Conservation (phyloP, 2,888 invertebrate species). For the Acrobasis repandana region DNA sequence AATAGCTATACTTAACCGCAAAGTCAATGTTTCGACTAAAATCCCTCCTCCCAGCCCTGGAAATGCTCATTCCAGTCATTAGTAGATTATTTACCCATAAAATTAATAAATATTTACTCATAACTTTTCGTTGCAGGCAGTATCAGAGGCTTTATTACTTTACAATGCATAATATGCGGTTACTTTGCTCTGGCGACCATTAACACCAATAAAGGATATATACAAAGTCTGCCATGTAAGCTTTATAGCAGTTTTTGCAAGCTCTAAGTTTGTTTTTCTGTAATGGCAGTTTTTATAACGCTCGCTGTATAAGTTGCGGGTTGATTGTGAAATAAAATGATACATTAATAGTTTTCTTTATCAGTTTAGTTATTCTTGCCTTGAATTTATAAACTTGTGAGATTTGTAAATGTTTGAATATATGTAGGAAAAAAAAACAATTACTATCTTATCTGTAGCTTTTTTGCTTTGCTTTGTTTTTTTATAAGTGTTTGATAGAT, state of each 20-base stretch:
- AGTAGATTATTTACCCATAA: slow-evolving; percentile 25
- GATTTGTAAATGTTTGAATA: too few relatives aligned
- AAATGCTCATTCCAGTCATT: slow-evolving; percentile 22
- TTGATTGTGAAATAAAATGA: slow-evolving; percentile 1
- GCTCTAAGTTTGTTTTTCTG: slow-evolving; percentile 17
- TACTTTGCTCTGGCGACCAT: slow-evolving; percentile 43
- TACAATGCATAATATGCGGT: slow-evolving; percentile 61
- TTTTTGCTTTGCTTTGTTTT: too few relatives aligned
- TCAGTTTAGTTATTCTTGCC: neutral
- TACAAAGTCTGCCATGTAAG: slow-evolving; percentile 39
- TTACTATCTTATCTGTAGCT: too few relatives aligned
- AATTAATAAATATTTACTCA: slow-evolving; percentile 41
- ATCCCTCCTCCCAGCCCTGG: slow-evolving; percentile 12
- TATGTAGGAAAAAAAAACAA: too few relatives aligned
- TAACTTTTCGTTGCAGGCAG: slow-evolving; percentile 44
- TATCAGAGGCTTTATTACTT: slow-evolving; percentile 57
- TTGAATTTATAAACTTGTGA: neutral
- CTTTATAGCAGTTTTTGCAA: slow-evolving; percentile 19
- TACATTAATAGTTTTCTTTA: neutral
- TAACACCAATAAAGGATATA: slow-evolving; percentile 47
- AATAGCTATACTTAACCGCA: too few relatives aligned
- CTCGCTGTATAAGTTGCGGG: neutral
- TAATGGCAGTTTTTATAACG: slow-evolving; percentile 12
- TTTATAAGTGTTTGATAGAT: too few relatives aligned
- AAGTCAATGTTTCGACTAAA: neutral